Evolutionary conservation across 2,888 invertebrate genomes (phyloP), one percentile per base, ranked within the genome.

Genomic region (Mongoloraphidia duomilia): DNA sequence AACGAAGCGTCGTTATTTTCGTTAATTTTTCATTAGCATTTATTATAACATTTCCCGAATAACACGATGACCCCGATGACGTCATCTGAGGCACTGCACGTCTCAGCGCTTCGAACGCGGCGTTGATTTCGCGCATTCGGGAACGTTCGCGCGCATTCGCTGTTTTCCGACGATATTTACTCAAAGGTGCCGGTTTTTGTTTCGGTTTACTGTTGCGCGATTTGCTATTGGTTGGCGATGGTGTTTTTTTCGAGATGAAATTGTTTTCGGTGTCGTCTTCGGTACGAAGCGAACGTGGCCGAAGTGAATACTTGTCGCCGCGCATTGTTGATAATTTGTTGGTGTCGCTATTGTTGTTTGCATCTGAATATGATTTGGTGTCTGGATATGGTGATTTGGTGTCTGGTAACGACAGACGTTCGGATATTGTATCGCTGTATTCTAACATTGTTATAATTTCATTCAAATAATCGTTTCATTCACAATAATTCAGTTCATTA

Each of bases 81-180:
- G 74, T 56, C 26, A 48, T 43, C 46, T 65, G 64, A 8, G 80
- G 80, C 34, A 82, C 74, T 4, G 73, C 76, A 49, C 70, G 68
- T 50, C 79, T 68, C 26, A 82, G 64, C 11, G 72, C 65, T 59
- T 80, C 80, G 60, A 82, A 82, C 1, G 80, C 82, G 45, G 71
- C 70, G 64, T 82, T 82, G 52, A 82, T 81, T 60, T 81, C 80
- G 52, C 75, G 66, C 81, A 82, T 82, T 49, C 82, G 65, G 51
- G 70, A 73, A 49, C 82, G 61, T 60, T 82, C 82, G 8, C 82
- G 62, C 0, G 79, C 78, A 62, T 82, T 82, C 4, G 82, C 82
- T 17, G 80, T 80, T 65, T 77, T 77, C 54, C 82, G 68, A 33
- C 81, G 65, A 66, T 82, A 81, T 63, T 81, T 82, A 62, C 79